phyloP scores from a whole-genome alignment of 2,113 vertebrate genomes.

The Gymnogyps californianus region DNA sequence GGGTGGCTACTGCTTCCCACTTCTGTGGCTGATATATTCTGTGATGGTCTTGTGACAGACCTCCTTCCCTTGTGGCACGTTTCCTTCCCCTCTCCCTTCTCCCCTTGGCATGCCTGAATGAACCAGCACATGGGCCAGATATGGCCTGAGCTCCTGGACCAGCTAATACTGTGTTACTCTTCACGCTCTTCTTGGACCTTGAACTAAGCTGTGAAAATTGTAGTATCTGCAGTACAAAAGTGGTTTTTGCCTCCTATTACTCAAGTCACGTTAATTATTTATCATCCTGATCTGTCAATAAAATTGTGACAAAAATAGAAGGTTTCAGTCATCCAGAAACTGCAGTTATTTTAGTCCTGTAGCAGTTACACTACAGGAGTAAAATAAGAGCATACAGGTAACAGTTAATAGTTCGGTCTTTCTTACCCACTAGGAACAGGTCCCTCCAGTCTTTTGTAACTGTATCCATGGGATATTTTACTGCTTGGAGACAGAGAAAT shows the following conservation, averaged over 20 bases:
- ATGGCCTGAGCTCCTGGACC: neutral
- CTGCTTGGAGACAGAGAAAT: neutral
- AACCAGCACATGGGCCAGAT: neutral
- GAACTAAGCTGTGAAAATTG: neutral
- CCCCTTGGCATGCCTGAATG: neutral
- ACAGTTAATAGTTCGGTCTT: neutral
- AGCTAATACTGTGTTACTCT: neutral
- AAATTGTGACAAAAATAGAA: neutral
- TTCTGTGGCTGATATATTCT: neutral
- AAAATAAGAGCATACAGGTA: neutral
- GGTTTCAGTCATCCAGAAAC: neutral
- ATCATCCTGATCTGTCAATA: neutral
- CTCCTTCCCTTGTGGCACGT: neutral
- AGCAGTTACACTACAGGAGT: neutral
- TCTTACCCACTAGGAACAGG: constrained; percentile 83
- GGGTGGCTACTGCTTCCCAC: neutral
- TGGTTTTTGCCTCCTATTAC: neutral
- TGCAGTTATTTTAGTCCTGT: neutral
- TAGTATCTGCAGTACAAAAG: neutral
- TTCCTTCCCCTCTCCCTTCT: neutral
- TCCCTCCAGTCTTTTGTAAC: constrained; percentile 78
- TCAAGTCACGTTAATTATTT: neutral
- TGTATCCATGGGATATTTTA: constrained; percentile 67
- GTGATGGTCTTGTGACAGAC: neutral
- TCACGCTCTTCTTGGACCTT: neutral